Evolutionary conservation across 2,113 vertebrate species (phyloP), one percentile per base, ranked within the genome.

Genomic region (Phylloscopus whistleri): DNA sequence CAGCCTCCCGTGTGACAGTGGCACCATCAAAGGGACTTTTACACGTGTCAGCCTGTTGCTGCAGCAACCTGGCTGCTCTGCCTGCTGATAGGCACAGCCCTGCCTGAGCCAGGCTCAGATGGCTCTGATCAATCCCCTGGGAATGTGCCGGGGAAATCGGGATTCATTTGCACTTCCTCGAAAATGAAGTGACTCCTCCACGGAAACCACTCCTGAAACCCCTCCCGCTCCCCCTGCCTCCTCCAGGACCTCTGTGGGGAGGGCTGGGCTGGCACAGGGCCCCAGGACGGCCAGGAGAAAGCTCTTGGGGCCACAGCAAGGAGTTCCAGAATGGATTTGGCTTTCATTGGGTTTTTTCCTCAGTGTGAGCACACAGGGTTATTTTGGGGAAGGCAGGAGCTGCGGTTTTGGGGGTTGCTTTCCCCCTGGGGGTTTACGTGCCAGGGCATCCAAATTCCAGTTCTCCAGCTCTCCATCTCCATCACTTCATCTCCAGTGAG

Each of bases 41-140:
- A 69, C 86, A 64, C 2, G 75, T 90, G 89, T 77, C 83, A 90
- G 10, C 2, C 59, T 43, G 90, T 93, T 94, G 73, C 92, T 95
- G 90, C 93, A 95, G 79, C 80, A 88, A 75, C 82, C 73, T 10
- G 55, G 62, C 58, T 83, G 53, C 69, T 75, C 82, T 31, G 83
- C 9, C n/a, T 89, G 58, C 91, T 37, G 84, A 69, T 8, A 33
- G 44, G 59, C 59, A 79, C 44, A 10, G 33, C 69, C 68, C 84
- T 48, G 68, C 90, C 73, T 59, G 58, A 27, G 27, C 67, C 3
- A 3, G 33, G 41, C 72, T 92, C 66, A 30, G 49, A 59, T 33
- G 56, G 64, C 68, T 90, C 56, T 8, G 43, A 86, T 70, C 16
- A 41, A 81, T 72, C 86, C 85, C 76, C 56, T 60, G 92, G 82